These are phyloP conservation scores for Alentia gelatinosa DNA, from an alignment of 2,888 invertebrate genomes.

Conservation along the genomic window DNA sequence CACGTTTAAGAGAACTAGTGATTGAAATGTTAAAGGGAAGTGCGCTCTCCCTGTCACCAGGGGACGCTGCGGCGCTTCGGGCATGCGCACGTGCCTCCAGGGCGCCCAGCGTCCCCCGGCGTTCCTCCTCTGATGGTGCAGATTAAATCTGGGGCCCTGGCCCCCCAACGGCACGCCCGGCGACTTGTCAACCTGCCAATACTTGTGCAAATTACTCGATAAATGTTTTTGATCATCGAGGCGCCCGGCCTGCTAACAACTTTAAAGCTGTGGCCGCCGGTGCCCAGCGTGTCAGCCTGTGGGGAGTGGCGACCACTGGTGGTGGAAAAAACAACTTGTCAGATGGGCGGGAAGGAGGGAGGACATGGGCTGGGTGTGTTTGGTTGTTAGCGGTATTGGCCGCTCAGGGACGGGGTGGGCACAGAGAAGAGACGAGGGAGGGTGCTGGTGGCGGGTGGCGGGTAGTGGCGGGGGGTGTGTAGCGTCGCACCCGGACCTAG, in stretches of 20 bases:
- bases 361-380: neutral
- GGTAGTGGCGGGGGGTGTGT: neutral
- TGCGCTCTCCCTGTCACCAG: neutral
- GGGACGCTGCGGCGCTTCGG: neutral
- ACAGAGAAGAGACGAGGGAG: neutral
- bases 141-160: neutral
- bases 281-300: neutral
- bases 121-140: neutral
- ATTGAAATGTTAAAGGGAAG: neutral
- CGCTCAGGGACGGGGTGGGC: neutral
- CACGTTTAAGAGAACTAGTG: no score
- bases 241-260: conserved; percentile 15
- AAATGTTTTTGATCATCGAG: conserved; percentile 40
- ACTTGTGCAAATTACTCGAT: conserved; percentile 34
- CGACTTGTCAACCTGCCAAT: conserved; percentile 47
- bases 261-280: conserved; percentile 34
- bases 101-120: neutral
- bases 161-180: neutral
- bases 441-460: neutral
- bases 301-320: neutral
- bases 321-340: neutral
- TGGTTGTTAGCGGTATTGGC: neutral
- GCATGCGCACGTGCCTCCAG: neutral
- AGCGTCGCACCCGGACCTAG: conserved; percentile 14
- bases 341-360: neutral